Base-by-base conservation (phyloP, 2,113 vertebrate species). In the Crotalus helleri region DNA sequence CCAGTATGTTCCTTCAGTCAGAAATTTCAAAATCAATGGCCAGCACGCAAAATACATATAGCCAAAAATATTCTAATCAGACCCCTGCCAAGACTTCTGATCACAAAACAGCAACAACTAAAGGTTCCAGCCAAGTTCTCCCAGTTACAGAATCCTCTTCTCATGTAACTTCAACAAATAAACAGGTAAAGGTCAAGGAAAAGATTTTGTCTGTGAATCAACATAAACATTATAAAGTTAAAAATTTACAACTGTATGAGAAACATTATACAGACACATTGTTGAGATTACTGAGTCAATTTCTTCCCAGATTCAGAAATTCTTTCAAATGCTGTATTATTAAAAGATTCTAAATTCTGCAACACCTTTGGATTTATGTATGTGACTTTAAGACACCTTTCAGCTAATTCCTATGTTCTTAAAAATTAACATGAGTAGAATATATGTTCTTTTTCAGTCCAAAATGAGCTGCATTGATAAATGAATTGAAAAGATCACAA, bases 171-270 rank as follows among this genome's bases (percentile, higher is more conserved):
- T 92, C 90, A 0, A 44, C 96, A 58, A 96, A 94, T 93, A 98
- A 98, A 96, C 98, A 98, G 98, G 98, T 98, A 95, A 96, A 91
- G 89, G 44, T 13, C 61, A 23, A 23, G n/a, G 51, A 57, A 86
- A 7, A 51, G 9, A 15, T 55, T 44, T n/a, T 69, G 8, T 19
- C 4, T 61, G 26, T 29, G n/a, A 74, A 11, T 21, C 19, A 53
- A 1, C 19, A 92, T 87, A 21, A 85, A 1, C 53, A 33, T 64
- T 53, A 1, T 53, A 85, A 93, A 64, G 46, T 29, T 21, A 89
- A 15, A 12, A 46, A 33, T 93, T 55, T 5, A 12, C 44, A 93
- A 29, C n/a, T 24, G 74, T 24, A 21, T 46, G 59, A 91, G 86
- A 93, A 86, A 87, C 85, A 8, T 4, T 0, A 6, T 23, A 59